phyloP scores from a whole-genome alignment of 2,888 invertebrate genomes.

The Galeruca laticollis region DNA sequence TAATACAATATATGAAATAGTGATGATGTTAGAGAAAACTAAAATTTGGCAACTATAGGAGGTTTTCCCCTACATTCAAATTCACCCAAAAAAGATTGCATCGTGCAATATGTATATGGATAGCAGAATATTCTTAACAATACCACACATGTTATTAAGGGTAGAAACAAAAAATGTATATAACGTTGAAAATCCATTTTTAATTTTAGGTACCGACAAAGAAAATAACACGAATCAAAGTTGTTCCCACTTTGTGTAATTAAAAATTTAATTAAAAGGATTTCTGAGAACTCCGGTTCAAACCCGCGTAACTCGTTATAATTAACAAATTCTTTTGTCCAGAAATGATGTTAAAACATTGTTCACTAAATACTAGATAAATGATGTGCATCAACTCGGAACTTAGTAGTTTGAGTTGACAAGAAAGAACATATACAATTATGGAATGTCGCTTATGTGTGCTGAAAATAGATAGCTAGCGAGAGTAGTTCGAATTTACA shows the following conservation, averaged over 20 bases:
- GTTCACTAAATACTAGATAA: not conserved
- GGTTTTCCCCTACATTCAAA: too few relatives aligned
- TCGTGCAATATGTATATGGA: too few relatives aligned
- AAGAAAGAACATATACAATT: not conserved
- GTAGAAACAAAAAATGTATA: not conserved
- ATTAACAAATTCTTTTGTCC: slow-evolving; percentile 1
- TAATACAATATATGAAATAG: too few relatives aligned
- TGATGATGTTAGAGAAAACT: too few relatives aligned
- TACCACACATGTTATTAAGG: too few relatives aligned
- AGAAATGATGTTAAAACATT: not conserved
- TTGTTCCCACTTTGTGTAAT: not conserved
- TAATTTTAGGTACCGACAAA: not conserved
- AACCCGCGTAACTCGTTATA: not conserved
- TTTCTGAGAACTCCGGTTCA: not conserved
- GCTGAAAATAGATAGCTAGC: not conserved
- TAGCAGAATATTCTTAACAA: too few relatives aligned
- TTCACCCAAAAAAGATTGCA: too few relatives aligned
- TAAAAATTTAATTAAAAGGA: slow-evolving; percentile 1
- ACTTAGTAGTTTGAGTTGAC: not conserved
- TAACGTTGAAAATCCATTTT: not conserved
- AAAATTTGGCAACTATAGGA: too few relatives aligned
- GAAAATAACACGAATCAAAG: not conserved
- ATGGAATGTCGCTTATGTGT: not conserved
- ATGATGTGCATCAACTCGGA: not conserved
- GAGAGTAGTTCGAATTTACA: not conserved